These are phyloP conservation scores for Todus mexicanus DNA, from an alignment of 2,797 vertebrate genomes.

Conservation along the genomic window DNA sequence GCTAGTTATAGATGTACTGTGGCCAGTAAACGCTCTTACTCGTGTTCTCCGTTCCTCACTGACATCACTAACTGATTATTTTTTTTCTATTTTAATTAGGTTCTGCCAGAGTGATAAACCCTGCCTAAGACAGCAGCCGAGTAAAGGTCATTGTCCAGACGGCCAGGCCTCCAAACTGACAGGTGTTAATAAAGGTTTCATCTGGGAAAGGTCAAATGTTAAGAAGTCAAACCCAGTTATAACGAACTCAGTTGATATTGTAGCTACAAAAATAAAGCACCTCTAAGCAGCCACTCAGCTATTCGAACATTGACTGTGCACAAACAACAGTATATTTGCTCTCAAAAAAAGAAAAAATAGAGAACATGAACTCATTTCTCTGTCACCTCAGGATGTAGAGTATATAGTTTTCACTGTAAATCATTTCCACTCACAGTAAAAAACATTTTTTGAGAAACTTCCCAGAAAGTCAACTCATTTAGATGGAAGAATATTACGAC, in stretches of 20 bases:
- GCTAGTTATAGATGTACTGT: constrained; percentile 16
- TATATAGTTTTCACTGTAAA: neutral
- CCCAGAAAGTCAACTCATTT: neutral
- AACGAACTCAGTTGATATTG: neutral
- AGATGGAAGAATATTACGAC: neutral
- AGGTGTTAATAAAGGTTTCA: constrained; percentile 20
- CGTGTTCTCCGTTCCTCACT: constrained; percentile 39
- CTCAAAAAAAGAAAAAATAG: neutral
- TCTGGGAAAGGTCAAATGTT: constrained; percentile 1
- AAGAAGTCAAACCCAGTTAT: neutral
- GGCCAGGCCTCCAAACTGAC: constrained; percentile 32
- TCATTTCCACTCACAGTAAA: neutral
- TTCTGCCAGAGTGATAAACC: constrained; percentile 53
- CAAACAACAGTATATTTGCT: neutral
- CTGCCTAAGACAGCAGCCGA: constrained; percentile 41
- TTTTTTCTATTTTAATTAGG: constrained; percentile 46
- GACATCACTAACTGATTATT: constrained; percentile 44
- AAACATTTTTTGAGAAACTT: neutral
- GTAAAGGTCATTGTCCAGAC: constrained; percentile 50
- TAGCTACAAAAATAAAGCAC: neutral
- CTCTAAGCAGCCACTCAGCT: neutral
- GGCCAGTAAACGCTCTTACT: constrained; percentile 51
- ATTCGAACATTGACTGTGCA: neutral
- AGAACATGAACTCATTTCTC: neutral
- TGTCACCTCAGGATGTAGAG: neutral